Evolutionary conservation across 92 coral and sea anemone genomes (phyloP).

Genomic region (Siderastrea siderea): DNA sequence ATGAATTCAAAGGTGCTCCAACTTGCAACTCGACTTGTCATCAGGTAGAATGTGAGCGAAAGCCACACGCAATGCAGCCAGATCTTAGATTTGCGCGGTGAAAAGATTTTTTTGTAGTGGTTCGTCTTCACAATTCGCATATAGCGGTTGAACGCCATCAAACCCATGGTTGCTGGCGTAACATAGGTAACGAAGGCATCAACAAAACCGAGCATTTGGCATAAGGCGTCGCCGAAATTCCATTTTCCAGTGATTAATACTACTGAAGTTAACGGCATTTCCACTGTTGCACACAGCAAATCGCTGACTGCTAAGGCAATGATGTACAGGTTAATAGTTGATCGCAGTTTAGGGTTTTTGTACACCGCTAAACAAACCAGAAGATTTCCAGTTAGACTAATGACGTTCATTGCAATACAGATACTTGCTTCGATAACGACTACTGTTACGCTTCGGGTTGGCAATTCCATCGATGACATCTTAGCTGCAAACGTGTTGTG

Average conservation of each 20-base stretch:
- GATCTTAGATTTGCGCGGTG: conserved; percentile 54
- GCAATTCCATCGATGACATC: conserved; percentile 22
- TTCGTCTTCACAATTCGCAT: conserved; percentile 73
- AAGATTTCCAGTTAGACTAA: conserved; percentile 69
- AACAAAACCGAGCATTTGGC: conserved; percentile 76
- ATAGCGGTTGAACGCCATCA: conserved; percentile 79
- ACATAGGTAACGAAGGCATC: conserved; percentile 66
- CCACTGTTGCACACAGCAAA: conserved; percentile 70
- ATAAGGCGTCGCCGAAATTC: conserved; percentile 59
- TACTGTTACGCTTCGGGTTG: conserved; percentile 32
- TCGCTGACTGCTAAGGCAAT: conserved; percentile 80
- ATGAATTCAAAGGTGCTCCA: conserved; percentile 24
- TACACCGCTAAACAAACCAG: conserved; percentile 78
- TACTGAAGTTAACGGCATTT: conserved; percentile 73
- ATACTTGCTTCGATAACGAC: conserved; percentile 49
- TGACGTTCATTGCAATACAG: conserved; percentile 43
- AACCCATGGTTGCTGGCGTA: conserved; percentile 72
- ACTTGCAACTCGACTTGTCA: conserved; percentile 20
- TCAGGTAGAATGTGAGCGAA: conserved; percentile 42
- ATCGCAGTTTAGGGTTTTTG: conserved; percentile 50
- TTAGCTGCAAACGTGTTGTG: neutral
- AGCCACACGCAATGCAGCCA: conserved; percentile 39
- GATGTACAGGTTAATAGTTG: conserved; percentile 73
- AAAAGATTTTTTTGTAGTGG: conserved; percentile 70
- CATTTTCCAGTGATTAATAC: conserved; percentile 58